phyloP scores from a whole-genome alignment of 2,797 vertebrate genomes.

The Rhyacichthys aspro region DNA sequence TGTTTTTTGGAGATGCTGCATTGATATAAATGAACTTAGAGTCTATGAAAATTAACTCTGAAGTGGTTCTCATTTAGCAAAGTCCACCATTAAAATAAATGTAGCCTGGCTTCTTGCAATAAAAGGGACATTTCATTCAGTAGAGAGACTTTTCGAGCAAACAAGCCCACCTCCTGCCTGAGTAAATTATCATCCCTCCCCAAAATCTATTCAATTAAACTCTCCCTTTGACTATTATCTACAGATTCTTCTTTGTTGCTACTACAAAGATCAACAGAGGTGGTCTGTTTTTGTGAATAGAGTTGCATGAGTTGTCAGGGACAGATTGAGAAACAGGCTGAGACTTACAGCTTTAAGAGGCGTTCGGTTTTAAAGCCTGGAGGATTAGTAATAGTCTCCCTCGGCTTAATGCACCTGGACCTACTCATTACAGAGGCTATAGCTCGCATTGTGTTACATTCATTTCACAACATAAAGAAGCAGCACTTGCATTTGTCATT shows the following conservation, averaged over 20 bases:
- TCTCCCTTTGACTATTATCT: conserved; percentile 2
- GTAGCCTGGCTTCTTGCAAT: too few species aligned
- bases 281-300: conserved; percentile 19
- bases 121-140: too few species aligned
- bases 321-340: conserved; percentile 31
- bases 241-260: conserved; percentile 5
- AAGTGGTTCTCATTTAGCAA: too few species aligned
- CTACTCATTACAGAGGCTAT: conserved; percentile 41
- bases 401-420: conserved; percentile 46
- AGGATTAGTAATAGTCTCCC: conserved; percentile 54
- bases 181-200: not conserved
- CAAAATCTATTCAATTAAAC: conserved; percentile 12
- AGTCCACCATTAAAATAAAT: too few species aligned
- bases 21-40: too few species aligned
- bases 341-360: conserved; percentile 41
- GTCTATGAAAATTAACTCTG: too few species aligned
- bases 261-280: conserved; percentile 13
- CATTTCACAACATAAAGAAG: conserved; percentile 25
- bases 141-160: not conserved
- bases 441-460: conserved; percentile 27
- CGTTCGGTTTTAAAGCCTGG: conserved; percentile 44
- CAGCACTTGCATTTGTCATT: not conserved
- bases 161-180: not conserved
- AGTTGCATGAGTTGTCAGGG: conserved; percentile 12
- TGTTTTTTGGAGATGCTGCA: too few species aligned